Conservation (phyloP, 2,888 invertebrate species). For the Drosophila falleni region DNA sequence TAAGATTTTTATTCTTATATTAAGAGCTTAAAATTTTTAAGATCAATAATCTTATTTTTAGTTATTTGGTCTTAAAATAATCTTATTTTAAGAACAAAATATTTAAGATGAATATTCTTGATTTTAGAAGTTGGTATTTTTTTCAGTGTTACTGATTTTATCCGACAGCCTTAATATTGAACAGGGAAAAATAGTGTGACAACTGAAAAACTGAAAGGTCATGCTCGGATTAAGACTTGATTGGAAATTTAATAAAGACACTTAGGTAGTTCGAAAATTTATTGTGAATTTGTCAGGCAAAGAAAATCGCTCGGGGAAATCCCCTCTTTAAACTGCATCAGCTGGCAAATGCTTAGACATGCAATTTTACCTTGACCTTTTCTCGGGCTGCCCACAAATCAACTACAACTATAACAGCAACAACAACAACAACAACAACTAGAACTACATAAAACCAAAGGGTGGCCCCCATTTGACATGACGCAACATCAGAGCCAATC, state of each 20-base stretch:
- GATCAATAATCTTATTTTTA: too few species aligned
- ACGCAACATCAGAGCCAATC: constrained; percentile 27
- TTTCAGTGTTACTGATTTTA: constrained; percentile 12
- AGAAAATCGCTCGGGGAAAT: not conserved
- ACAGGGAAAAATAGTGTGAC: not conserved
- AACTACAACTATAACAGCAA: not conserved
- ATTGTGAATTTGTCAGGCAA: not conserved
- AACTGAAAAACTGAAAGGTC: not conserved
- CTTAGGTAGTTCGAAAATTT: not conserved
- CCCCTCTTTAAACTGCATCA: not conserved
- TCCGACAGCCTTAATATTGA: not conserved
- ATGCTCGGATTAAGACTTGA: not conserved
- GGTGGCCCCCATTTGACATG: not conserved
- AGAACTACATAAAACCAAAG: not conserved
- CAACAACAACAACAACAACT: constrained; percentile 2
- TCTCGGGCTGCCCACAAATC: constrained; percentile 16
- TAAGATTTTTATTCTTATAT: too few species aligned
- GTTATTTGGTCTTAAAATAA: too few species aligned
- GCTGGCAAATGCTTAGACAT: not conserved
- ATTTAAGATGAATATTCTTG: too few species aligned
- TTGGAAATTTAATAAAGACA: too few species aligned
- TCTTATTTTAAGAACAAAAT: too few species aligned
- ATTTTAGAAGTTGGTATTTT: too few species aligned
- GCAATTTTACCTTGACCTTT: constrained; percentile 15
- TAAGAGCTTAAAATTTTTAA: too few species aligned